Percentiles rank a stretch among this genome's conserved stretches.
Evolutionary conservation across 2,797 vertebrate species (phyloP).

Genomic region (Molossus molossus): DNA sequence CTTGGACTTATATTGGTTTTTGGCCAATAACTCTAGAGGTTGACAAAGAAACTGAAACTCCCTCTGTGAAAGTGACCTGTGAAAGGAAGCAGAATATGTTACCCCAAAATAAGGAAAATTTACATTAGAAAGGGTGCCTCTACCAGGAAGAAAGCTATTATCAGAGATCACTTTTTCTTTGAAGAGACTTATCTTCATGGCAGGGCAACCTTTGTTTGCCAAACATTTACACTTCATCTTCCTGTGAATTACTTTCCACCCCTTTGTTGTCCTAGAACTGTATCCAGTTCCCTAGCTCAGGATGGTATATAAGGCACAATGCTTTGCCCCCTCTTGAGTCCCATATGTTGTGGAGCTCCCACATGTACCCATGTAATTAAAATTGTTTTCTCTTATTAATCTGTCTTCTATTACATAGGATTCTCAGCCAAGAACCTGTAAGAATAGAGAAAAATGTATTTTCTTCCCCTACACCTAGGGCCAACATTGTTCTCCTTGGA

Average conservation of each 20-base stretch:
- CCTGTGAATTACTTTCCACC: neutral
- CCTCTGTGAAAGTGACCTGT: neutral
- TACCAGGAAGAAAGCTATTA: neutral
- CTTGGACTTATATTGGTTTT: neutral
- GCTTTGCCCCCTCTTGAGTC: neutral
- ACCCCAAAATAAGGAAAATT: neutral
- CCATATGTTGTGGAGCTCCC: neutral
- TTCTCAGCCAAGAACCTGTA: neutral
- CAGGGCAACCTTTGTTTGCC: neutral
- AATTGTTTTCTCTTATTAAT: neutral
- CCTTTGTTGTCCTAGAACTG: neutral
- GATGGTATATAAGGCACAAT: neutral
- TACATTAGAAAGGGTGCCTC: neutral
- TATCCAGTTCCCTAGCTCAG: neutral
- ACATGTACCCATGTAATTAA: neutral
- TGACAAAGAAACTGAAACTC: neutral
- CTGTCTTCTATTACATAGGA: neutral
- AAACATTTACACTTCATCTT: neutral
- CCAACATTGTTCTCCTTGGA: neutral
- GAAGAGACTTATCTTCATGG: neutral
- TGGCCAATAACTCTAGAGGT: too few species aligned
- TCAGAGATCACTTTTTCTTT: neutral
- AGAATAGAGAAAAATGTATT: neutral
- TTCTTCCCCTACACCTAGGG: neutral
- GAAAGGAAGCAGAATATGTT: neutral